These are phyloP conservation scores for Scaptomyza hsui DNA, from an alignment of 1,140 invertebrate genomes.

Conservation along the genomic window DNA sequence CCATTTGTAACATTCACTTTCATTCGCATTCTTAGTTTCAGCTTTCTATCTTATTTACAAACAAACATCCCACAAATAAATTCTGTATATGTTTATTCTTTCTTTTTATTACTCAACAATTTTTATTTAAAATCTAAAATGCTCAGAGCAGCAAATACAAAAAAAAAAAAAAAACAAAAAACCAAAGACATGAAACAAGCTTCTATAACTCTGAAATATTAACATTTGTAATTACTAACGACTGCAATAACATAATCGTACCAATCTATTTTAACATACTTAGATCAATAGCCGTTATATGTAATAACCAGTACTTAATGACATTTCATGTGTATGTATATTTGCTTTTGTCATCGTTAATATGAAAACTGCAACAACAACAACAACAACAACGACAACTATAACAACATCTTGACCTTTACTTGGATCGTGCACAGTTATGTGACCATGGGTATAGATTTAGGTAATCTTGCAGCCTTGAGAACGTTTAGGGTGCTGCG, in stretches of 20 bases:
- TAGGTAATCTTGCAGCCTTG: conserved; percentile 98
- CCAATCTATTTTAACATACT: conserved; percentile 48
- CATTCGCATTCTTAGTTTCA: conserved; percentile 2
- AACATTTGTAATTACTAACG: conserved; percentile 75
- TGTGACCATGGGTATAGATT: conserved; percentile 99
- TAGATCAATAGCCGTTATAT: conserved; percentile 35
- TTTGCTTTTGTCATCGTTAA: conserved; percentile 52
- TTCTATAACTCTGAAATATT: conserved; percentile 14
- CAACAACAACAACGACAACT: conserved; percentile 20
- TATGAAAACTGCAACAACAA: conserved; percentile 14
- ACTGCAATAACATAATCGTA: conserved; percentile 53
- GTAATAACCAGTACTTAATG: conserved; percentile 70
- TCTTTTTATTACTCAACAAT: neutral
- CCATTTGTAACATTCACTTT: conserved; percentile 23
- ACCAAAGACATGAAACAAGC: conserved; percentile 26
- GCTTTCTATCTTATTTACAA: neutral
- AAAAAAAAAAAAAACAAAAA: conserved; percentile 2
- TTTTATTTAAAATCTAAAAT: neutral
- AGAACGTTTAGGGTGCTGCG: conserved; percentile 99
- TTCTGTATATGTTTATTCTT: neutral
- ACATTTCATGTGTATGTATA: conserved; percentile 77
- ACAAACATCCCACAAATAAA: neutral
- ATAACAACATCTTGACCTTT: conserved; percentile 16
- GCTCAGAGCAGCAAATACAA: too few species aligned
- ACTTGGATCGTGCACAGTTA: conserved; percentile 88